Evolutionary conservation across 2,888 invertebrate species (phyloP), one percentile per base, ranked within the genome.

Genomic region (Hoplodrina blanda): DNA sequence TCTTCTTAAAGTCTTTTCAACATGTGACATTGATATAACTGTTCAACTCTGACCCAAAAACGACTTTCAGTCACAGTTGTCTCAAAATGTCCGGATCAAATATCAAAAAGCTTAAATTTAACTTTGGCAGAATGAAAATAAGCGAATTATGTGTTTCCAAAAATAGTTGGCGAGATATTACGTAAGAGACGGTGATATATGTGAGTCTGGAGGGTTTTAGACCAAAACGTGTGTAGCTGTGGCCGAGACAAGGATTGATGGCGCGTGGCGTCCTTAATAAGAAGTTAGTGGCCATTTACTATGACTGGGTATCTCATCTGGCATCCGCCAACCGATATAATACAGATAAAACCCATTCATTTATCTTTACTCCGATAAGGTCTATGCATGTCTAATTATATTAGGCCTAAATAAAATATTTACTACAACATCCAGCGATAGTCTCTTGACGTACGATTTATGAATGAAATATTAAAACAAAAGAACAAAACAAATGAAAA

Each of bases 211-310:
- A 71, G 73, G 70, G 62, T 76, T 82, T 81, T 55, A 80, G 74
- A 74, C 75, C 80, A 70, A 75, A 83, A 72, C 44, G 75, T 66
- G 56, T 71, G 70, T 65, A 71, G 73, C 71, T 53, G 61, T 73
- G 63, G 65, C 55, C 41, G 60, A 82, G 82, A 82, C 83, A 82
- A 76, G 71, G 72, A 84, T 84, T 82, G 73, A 83, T 84, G 70
- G 71, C 46, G 61, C 61, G 66, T 81, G 62, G 65, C 73, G 69
- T 81, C 75, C 72, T 76, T 84, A 84, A 81, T 81, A 83, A 83
- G 78, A 80, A 82, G 64, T 73, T 73, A 78, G 68, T 65, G 59
- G 30, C 67, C 76, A 76, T 80, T 82, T 76, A 60, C 76, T 73
- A 63, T 73, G 64, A 71, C 70, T 72, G 65, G 62, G 37, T 66